Evolutionary conservation across 2,113 vertebrate species (phyloP).

Genomic region (Gallinago undulata): DNA sequence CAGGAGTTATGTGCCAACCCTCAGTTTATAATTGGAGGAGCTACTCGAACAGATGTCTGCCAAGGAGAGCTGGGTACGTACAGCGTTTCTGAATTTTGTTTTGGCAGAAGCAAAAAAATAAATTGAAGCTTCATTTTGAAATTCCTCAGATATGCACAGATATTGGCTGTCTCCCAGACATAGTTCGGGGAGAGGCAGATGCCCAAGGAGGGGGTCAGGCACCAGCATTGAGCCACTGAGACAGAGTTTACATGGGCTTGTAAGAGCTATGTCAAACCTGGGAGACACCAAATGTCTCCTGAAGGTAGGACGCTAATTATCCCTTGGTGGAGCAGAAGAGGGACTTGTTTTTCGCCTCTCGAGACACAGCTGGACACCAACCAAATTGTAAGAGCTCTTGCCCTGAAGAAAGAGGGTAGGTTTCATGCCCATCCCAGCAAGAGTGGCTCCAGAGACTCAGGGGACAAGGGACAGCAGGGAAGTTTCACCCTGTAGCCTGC

Average conservation of each 20-base stretch:
- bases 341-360: background rate
- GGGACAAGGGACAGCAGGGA: background rate
- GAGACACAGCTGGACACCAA: background rate
- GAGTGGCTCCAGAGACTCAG: background rate
- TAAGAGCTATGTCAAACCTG: background rate
- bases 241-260: background rate
- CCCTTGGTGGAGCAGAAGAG: background rate
- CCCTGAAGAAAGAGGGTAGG: background rate
- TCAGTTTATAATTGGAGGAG: conserved; percentile 86
- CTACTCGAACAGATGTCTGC: conserved; percentile 86
- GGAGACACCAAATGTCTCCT: background rate
- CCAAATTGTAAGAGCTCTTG: background rate
- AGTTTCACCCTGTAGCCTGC: background rate
- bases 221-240: background rate
- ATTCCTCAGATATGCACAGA: background rate
- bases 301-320: background rate
- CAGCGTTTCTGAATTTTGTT: background rate
- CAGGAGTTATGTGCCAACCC: conserved; percentile 86
- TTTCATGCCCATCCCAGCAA: background rate
- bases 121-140: background rate
- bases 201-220: background rate
- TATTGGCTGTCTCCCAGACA: background rate
- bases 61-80: conserved; percentile 86
- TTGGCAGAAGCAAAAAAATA: background rate
- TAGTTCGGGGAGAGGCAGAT: background rate